Evolutionary conservation across 2,797 vertebrate genomes (phyloP), one percentile per base, ranked within the genome.

Genomic region (Coregonus suidteri): DNA sequence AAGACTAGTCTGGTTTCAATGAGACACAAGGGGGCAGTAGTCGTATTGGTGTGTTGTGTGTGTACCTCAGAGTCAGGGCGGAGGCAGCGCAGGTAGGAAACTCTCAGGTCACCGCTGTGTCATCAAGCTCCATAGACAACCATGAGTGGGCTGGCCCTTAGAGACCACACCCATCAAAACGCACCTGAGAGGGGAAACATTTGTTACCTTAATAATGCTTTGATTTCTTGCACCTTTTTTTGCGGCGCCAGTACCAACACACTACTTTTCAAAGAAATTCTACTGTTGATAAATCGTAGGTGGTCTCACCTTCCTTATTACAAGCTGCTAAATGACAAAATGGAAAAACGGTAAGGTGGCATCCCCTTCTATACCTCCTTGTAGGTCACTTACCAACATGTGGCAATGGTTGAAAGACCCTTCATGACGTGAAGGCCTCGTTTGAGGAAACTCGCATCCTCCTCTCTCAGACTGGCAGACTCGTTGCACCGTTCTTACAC

Each of bases 81-180:
- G 76, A 99, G 91, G 14, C 95, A 96, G 69, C 97, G 96, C 73
- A 99, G 93, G 89, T 93, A 97, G 86, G n/a, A n/a, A n/a, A n/a
- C 96, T 99, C 85, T 99, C 81, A 99, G 84, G 81, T 99, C 98
- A 6, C 98, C 98, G 0, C n/a, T 98, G 96, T 34, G 96, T 96
- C 98, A 99, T 99, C 79, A 99, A 99, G 84, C 91, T 99, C 98
- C 98, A 99, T 99, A n/a, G 84, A 99, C 95, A 73, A 99, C 98
- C 83, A 99, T n/a, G 90, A 0, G 98, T 98, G 0, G 98, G 98
- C 67, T 99, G 98, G 3, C 98, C 98, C 86, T 98, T 98, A 0
- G 98, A 99, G 47, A 99, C 98, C 70, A 99, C 98, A 0, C 98
- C 98, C 6, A 99, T 88, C 80, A 99, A 99, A 95, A 75, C 97